Evolutionary conservation across 1,140 invertebrate species (phyloP).

Genomic region (Anoplolepis gracilipes): DNA sequence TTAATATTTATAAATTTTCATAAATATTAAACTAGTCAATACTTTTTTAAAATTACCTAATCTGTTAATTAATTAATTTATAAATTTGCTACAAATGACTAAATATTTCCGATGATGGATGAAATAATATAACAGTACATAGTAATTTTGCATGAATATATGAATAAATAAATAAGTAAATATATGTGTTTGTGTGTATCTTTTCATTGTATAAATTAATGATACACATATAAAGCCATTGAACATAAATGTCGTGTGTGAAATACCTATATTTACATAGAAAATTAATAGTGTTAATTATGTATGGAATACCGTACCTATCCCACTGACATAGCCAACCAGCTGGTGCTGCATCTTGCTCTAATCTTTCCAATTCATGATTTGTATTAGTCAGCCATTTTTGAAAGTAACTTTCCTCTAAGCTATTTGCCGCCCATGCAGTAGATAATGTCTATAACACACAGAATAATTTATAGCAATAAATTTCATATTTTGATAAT

Average conservation of each 20-base stretch:
- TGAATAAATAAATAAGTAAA: constrained; percentile 15
- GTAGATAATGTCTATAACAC: constrained; percentile 88
- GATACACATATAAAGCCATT: constrained; percentile 47
- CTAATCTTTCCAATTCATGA: constrained; percentile 87
- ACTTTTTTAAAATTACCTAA: constrained; percentile 3
- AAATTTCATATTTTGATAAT: background rate
- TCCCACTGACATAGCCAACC: constrained; percentile 92
- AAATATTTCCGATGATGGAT: constrained; percentile 25
- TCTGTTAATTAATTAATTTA: constrained; percentile 36
- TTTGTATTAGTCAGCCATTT: constrained; percentile 88
- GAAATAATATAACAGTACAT: constrained; percentile 36
- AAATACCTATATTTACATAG: constrained; percentile 36
- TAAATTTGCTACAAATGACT: constrained; percentile 16
- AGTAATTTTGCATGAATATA: background rate
- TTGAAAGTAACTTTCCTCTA: constrained; percentile 87
- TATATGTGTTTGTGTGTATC: constrained; percentile 6
- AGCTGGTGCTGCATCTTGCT: constrained; percentile 88
- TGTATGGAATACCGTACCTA: constrained; percentile 87
- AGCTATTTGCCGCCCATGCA: constrained; percentile 88
- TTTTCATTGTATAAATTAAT: constrained; percentile 30
- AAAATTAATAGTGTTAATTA: constrained; percentile 67
- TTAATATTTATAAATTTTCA: background rate
- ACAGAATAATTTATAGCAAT: constrained; percentile 33
- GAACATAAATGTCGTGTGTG: constrained; percentile 18
- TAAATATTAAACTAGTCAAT: constrained; percentile 26